These are phyloP conservation scores for Hipparchia semele DNA, from an alignment of 2,888 invertebrate genomes.

Conservation along the genomic window DNA sequence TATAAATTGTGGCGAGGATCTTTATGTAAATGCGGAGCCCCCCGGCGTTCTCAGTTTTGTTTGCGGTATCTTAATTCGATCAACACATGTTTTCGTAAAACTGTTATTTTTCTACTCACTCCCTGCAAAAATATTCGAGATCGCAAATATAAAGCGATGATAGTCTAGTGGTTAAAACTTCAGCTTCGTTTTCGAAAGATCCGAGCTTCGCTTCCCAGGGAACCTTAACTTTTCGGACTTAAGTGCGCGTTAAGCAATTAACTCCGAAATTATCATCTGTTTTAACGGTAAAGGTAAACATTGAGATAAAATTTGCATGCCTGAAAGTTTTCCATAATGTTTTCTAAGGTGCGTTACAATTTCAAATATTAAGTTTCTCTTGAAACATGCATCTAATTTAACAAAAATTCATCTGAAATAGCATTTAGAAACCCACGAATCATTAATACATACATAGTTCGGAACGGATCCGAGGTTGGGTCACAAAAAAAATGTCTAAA, in stretches of 20 bases:
- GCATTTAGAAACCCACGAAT: conserved; percentile 49
- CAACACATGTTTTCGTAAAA: conserved; percentile 36
- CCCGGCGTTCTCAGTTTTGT: conserved; percentile 37
- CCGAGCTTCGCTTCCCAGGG: too few relatives aligned
- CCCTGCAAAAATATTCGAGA: not conserved
- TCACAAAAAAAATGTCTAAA: conserved; percentile 52
- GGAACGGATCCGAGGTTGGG: conserved; percentile 66
- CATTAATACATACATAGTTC: conserved; percentile 61
- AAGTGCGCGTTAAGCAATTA: too few relatives aligned
- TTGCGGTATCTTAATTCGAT: conserved; percentile 34
- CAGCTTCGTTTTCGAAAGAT: too few relatives aligned
- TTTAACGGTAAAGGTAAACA: too few relatives aligned
- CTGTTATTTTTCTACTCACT: conserved; percentile 17
- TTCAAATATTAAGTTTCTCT: conserved; percentile 38
- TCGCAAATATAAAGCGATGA: not conserved
- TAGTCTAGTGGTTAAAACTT: too few relatives aligned
- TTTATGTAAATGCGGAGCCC: conserved; percentile 39
- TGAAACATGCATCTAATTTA: conserved; percentile 44
- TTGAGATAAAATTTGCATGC: too few relatives aligned
- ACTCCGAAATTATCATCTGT: too few relatives aligned
- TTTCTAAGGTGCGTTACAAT: conserved; percentile 19
- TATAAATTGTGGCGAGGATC: conserved; percentile 32
- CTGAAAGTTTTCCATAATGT: too few relatives aligned
- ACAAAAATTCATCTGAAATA: conserved; percentile 50
- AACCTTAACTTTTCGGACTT: too few relatives aligned